Percentiles rank a stretch among this genome's conserved stretches.
These are phyloP conservation scores for Leucania comma DNA, from an alignment of 2,888 invertebrate genomes.

Conservation along the genomic window DNA sequence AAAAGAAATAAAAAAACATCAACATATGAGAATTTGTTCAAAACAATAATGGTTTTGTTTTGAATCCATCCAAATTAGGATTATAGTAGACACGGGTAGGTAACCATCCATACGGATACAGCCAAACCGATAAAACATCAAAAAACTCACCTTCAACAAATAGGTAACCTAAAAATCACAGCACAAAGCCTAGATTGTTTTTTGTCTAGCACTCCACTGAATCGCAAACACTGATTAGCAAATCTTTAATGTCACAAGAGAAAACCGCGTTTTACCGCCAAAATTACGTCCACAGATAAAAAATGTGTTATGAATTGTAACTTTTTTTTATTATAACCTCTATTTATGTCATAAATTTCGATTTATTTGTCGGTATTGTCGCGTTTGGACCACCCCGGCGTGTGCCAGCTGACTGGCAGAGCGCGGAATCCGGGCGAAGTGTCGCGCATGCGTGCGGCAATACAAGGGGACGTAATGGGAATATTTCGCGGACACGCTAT, in stretches of 20 bases:
- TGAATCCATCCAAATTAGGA: background rate
- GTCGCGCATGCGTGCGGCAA: conserved; percentile 75
- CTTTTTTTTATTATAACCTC: conserved; percentile 52
- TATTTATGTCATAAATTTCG: conserved; percentile 42
- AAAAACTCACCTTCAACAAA: conserved; percentile 43
- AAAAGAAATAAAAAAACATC: background rate
- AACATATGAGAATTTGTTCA: background rate
- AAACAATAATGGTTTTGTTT: conserved; percentile 27
- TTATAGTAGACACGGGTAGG: background rate
- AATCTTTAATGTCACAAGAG: background rate
- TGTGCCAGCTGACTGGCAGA: conserved; percentile 81
- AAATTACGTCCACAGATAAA: conserved; percentile 28
- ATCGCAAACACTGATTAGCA: conserved; percentile 29
- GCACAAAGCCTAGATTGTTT: conserved; percentile 53
- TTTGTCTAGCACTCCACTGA: conserved; percentile 58
- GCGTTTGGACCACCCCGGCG: conserved; percentile 69
- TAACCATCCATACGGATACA: too few relatives aligned
- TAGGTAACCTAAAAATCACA: conserved; percentile 38
- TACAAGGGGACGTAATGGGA: conserved; percentile 59
- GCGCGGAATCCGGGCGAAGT: conserved; percentile 59
- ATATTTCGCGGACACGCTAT: conserved; percentile 59
- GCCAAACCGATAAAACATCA: too few relatives aligned
- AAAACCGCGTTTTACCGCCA: conserved; percentile 9
- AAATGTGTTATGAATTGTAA: conserved; percentile 2
- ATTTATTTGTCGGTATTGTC: conserved; percentile 43